Conservation (phyloP, 2,888 invertebrate species). For the Pyrocoelia pectoralis region DNA sequence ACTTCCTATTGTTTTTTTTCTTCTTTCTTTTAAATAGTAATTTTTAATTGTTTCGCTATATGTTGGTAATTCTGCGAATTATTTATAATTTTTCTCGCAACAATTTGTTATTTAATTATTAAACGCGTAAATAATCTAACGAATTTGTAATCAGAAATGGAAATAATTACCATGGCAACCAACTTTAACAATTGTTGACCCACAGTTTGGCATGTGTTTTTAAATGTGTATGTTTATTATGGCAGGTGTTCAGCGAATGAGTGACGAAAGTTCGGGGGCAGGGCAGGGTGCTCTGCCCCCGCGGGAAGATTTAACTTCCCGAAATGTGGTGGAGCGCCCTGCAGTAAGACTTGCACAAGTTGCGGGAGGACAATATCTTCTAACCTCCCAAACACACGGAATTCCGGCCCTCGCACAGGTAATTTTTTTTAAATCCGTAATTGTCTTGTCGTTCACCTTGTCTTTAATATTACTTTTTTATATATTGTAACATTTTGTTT, state of each 20-base stretch:
- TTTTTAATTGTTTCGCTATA: slow-evolving; percentile 6
- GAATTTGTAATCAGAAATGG: too few relatives aligned
- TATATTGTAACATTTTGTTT: too few relatives aligned
- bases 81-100: too few relatives aligned
- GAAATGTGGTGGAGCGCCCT: slow-evolving; percentile 53
- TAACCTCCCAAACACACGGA: slow-evolving; percentile 53
- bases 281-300: slow-evolving; percentile 61
- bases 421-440: slow-evolving; percentile 38
- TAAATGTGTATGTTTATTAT: slow-evolving; percentile 13
- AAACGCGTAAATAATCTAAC: too few relatives aligned
- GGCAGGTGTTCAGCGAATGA: slow-evolving; percentile 56
- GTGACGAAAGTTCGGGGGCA: slow-evolving; percentile 61
- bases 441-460: too few relatives aligned
- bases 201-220: too few relatives aligned
- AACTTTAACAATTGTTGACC: neutral
- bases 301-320: slow-evolving; percentile 55
- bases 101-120: too few relatives aligned
- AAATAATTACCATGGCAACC: slow-evolving; percentile 5
- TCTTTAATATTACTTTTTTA: too few relatives aligned
- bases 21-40: neutral
- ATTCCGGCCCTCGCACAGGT: slow-evolving; percentile 65
- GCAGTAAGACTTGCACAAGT: slow-evolving; percentile 58
- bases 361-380: slow-evolving; percentile 57
- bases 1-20: slow-evolving; percentile 3
- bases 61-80: neutral